These are phyloP conservation scores for Ophion slaviceki DNA, from an alignment of 2,888 invertebrate species.

Conservation along the genomic window DNA sequence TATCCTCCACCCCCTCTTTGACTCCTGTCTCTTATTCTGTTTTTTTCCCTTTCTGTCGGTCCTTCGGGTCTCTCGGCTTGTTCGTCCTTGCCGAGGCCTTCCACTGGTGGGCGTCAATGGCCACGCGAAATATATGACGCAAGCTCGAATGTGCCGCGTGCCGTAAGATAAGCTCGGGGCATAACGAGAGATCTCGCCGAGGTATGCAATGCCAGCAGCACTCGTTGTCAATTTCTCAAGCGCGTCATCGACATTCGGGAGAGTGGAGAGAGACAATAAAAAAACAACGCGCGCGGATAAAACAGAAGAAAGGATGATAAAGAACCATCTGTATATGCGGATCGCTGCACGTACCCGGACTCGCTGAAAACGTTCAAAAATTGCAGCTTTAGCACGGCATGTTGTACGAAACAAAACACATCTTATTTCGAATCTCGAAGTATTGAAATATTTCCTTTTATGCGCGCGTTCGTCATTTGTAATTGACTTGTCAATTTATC, in stretches of 20 bases:
- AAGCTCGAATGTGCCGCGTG: slow-evolving; percentile 68
- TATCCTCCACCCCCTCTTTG: slow-evolving; percentile 3
- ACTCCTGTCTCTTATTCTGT: slow-evolving; percentile 41
- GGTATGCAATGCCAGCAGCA: slow-evolving; percentile 11
- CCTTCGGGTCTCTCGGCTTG: slow-evolving; percentile 57
- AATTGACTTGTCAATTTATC: neutral
- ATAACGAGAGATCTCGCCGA: slow-evolving; percentile 34
- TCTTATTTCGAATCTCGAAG: neutral
- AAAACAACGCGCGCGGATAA: neutral
- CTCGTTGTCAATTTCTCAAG: slow-evolving; percentile 49
- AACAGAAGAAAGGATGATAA: slow-evolving; percentile 13
- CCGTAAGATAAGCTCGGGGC: slow-evolving; percentile 67
- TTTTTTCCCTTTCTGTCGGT: slow-evolving; percentile 50
- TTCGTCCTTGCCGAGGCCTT: slow-evolving; percentile 81
- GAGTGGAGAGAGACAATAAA: neutral
- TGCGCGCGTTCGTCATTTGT: neutral
- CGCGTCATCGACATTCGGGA: slow-evolving; percentile 35
- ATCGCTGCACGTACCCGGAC: neutral
- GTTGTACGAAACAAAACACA: neutral
- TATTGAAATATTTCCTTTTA: neutral
- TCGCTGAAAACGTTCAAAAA: neutral
- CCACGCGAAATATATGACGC: slow-evolving; percentile 79
- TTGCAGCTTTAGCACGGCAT: neutral
- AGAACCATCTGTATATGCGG: slow-evolving; percentile 1
- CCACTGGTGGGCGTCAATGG: slow-evolving; percentile 77